Percentiles rank a stretch among this genome's conserved stretches.
Evolutionary conservation across 1,140 invertebrate genomes (phyloP).

Genomic region (Pemphigus obesinymphae): DNA sequence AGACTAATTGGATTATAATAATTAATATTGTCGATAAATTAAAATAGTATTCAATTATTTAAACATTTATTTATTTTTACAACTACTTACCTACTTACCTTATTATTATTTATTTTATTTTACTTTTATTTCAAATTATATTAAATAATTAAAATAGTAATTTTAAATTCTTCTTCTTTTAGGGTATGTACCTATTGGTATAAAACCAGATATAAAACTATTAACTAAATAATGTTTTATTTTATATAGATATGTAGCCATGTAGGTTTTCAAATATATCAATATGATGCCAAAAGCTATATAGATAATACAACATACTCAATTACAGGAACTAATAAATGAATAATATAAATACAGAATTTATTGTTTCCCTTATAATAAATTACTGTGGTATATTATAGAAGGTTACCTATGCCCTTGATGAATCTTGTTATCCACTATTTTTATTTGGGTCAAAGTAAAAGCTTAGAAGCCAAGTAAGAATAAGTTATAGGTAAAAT

Average conservation of each 20-base stretch:
- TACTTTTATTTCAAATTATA: not conserved
- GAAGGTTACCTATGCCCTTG: not conserved
- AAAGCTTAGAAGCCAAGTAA: not conserved
- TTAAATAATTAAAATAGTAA: not conserved
- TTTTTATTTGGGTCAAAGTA: not conserved
- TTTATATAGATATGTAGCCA: no score
- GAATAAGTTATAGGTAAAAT: not conserved
- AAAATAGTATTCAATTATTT: not conserved
- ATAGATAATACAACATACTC: no score
- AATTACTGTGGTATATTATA: not conserved
- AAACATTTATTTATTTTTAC: no score
- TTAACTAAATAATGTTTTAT: no score
- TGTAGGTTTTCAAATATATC: no score
- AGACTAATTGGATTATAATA: conserved; percentile 1
- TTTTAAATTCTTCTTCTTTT: not conserved
- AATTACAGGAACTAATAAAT: no score
- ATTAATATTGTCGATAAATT: not conserved
- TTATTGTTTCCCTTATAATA: not conserved
- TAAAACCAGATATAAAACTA: no score
- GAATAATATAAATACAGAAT: not conserved
- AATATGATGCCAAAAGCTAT: no score
- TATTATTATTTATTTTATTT: not conserved
- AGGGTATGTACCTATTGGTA: no score
- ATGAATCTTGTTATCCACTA: not conserved
- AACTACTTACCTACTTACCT: no score